Evolutionary conservation across 2,797 vertebrate genomes (phyloP), one percentile per base, ranked within the genome.

Genomic region (Sorex maritimensis): DNA sequence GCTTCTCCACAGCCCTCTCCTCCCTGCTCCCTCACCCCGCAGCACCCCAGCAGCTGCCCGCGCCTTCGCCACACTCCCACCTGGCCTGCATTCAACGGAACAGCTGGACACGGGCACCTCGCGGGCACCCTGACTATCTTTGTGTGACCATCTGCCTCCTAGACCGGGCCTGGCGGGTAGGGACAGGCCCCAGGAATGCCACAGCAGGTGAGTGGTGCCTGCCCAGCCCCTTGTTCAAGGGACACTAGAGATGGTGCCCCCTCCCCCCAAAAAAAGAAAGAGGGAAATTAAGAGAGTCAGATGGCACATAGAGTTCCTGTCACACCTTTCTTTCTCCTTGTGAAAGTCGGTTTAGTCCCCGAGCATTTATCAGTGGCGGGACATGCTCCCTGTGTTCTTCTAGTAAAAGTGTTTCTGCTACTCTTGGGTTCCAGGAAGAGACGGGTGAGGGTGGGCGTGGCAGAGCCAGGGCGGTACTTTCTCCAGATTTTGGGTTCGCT

Each of bases 81-180:
- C 90, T 74, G 86, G 73, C 92, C 71, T 65, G 90, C 19, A 63
- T 81, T 96, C 93, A 93, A 93, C 85, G 96, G 84, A 93, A 79
- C 75, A 95, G 95, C 91, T 95, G 96, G 80, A 80, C 52, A 81
- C 80, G 82, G 84, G 52, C 0, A 34, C 8, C 61, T 91, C 86
- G 21, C 83, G 69, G 96, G 93, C 95, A 81, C 87, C 91, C 55
- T 4, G 38, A 52, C 97, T 98, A 98, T 98, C 97, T 98, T 98
- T 97, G 96, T 80, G 88, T 63, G 4, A 28, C 80, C 92, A 93
- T 68, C 91, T 79, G 55, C 86, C 92, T 82, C 49, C 13, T 41
- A 61, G 71, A 86, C 88, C 24, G 81, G 86, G 90, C 72, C 1
- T 21, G 93, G 90, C 75, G 86, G 88, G 87, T 91, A 75, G 79